These are phyloP conservation scores for Athene noctua DNA, from an alignment of 2,113 vertebrate species.

Conservation along the genomic window DNA sequence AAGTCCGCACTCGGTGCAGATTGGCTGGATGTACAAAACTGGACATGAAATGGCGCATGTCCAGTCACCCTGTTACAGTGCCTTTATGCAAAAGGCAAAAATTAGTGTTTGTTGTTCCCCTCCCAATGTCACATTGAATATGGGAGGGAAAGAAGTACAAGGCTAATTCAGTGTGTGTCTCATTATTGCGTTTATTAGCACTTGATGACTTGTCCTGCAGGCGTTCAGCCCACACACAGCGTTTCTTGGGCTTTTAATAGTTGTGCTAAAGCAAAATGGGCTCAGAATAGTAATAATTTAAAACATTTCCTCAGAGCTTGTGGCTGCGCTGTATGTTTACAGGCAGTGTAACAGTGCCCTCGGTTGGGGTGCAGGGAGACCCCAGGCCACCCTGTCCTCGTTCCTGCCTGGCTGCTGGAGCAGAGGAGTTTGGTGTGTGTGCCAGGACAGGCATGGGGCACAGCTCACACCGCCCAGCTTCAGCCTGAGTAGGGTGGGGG, in stretches of 20 bases:
- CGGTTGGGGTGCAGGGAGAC: rapidly evolving
- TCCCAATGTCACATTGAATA: not conserved
- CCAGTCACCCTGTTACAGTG: not conserved
- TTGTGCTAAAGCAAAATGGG: not conserved
- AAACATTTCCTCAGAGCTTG: not conserved
- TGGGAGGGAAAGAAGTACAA: not conserved
- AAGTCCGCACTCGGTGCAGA: rapidly evolving
- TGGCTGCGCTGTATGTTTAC: not conserved
- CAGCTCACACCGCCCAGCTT: not conserved
- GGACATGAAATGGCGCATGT: not conserved
- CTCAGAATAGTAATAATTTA: not conserved
- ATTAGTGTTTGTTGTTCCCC: not conserved
- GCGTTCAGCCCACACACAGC: not conserved
- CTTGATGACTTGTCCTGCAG: not conserved
- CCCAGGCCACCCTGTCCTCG: not conserved
- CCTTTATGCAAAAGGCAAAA: not conserved
- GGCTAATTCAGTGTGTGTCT: not conserved
- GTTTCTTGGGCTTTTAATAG: constrained; percentile 10
- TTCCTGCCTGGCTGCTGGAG: not conserved
- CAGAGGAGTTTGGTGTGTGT: not conserved
- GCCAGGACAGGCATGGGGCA: not conserved
- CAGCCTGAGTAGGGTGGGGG: not conserved
- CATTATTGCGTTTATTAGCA: not conserved
- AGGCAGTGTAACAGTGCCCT: not conserved
- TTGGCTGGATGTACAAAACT: not conserved